Conservation (phyloP, 2,113 vertebrate genomes). For the Egretta garzetta region DNA sequence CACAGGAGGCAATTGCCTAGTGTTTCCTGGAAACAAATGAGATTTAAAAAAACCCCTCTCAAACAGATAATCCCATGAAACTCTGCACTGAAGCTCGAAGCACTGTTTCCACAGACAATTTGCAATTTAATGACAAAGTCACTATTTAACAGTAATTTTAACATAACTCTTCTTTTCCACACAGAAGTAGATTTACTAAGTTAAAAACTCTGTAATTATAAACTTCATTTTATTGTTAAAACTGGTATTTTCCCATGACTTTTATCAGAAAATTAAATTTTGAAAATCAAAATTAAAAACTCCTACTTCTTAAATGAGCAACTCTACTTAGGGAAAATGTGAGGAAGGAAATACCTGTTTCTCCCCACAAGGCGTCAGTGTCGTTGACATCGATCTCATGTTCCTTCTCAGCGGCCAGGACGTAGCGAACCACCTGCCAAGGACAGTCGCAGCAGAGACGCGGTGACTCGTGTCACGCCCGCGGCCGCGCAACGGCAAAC, state of each 20-base stretch:
- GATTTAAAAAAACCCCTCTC: not conserved
- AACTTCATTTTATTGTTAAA: not conserved
- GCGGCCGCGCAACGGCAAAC: no score
- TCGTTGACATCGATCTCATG: constrained; percentile 87
- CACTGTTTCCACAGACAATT: not conserved
- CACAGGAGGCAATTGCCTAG: not conserved
- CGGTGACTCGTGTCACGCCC: not conserved
- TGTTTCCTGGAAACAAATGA: not conserved
- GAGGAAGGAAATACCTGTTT: constrained; percentile 86
- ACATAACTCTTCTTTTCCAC: not conserved
- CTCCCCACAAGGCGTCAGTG: constrained; percentile 95
- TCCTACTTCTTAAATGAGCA: not conserved
- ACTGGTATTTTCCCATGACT: not conserved
- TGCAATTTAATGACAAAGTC: not conserved
- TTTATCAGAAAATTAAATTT: not conserved
- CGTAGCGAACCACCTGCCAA: constrained; percentile 88
- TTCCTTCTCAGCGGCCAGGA: constrained; percentile 85
- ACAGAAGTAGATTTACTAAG: not conserved
- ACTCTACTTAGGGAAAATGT: not conserved
- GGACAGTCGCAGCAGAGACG: constrained; percentile 37
- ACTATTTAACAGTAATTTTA: not conserved
- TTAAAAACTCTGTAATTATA: not conserved
- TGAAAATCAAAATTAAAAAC: not conserved
- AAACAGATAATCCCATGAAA: not conserved
- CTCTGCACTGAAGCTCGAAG: not conserved